Percentiles rank a stretch among this genome's conserved stretches.
Conservation (phyloP, 2,888 invertebrate genomes). For the Phortica magna region DNA sequence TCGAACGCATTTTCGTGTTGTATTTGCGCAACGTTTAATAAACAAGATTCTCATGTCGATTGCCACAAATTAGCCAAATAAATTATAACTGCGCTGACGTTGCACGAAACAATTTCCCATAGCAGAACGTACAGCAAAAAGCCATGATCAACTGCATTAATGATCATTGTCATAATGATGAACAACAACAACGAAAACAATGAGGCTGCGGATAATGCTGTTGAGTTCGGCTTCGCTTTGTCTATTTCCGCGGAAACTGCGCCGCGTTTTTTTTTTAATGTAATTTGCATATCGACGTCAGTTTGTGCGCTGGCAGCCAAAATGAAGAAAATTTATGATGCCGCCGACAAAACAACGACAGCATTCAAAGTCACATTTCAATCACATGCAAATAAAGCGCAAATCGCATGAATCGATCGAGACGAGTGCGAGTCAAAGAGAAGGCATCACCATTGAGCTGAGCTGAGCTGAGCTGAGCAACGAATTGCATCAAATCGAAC, state of each 20-base stretch:
- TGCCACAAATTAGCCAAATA: conserved; percentile 76
- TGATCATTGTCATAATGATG: background rate
- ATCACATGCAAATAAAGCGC: conserved; percentile 68
- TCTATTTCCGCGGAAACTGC: conserved; percentile 11
- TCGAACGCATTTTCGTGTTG: conserved; percentile 63
- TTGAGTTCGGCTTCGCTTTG: conserved; percentile 14
- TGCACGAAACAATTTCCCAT: conserved; percentile 17
- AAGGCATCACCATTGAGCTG: too few species aligned
- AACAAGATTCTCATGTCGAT: conserved; percentile 77
- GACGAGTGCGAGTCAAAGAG: background rate
- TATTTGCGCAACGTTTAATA: conserved; percentile 75
- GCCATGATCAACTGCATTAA: background rate
- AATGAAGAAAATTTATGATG: conserved; percentile 21
- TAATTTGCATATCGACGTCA: conserved; percentile 3
- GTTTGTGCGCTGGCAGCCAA: conserved; percentile 2
- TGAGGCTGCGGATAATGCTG: conserved; percentile 4
- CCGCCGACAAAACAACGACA: conserved; percentile 4
- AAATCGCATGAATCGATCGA: conserved; percentile 28
- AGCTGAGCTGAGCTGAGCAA: background rate
- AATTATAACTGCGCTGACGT: conserved; percentile 62
- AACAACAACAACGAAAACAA: background rate
- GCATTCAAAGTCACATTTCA: conserved; percentile 73
- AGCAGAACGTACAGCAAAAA: background rate
- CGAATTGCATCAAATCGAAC: background rate
- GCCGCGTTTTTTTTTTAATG: too few species aligned